A percentile compares a stretch with the other conserved stretches of the same genome.
phyloP scores from a whole-genome alignment of 2,888 invertebrate genomes.

The Dolichopus griseipennis region DNA sequence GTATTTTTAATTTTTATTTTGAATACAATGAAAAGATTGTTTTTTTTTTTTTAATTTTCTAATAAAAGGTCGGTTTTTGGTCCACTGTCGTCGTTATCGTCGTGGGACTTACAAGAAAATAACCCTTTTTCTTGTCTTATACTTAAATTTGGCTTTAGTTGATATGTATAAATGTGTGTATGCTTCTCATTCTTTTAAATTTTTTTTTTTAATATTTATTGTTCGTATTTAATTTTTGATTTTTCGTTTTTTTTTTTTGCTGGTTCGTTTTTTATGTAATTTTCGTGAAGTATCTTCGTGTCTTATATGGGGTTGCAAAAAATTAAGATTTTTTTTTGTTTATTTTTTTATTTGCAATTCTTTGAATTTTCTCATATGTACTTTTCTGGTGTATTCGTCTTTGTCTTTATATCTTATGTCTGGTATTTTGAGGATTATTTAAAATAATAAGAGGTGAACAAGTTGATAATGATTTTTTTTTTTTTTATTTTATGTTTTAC shows the following conservation, averaged over 20 bases:
- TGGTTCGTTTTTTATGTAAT: background rate
- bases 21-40: background rate
- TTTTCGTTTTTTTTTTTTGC: background rate
- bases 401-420: background rate
- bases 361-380: background rate
- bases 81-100: background rate
- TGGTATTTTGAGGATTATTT: too few relatives aligned
- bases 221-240: background rate
- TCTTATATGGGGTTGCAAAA: background rate
- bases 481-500: background rate
- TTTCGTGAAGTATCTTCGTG: background rate
- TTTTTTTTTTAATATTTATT: background rate
- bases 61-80: constrained; percentile 2
- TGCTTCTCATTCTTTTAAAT: background rate
- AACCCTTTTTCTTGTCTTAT: constrained; percentile 9
- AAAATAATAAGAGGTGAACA: background rate
- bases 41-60: background rate
- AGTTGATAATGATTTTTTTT: background rate
- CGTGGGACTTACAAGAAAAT: constrained; percentile 7
- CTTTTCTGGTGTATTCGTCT: background rate
- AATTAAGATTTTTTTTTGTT: background rate
- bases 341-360: background rate
- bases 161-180: background rate
- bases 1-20: background rate
- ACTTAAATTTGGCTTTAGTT: background rate